Conservation (phyloP, 30 jellyfish, hydroid and myxozoan genomes). For the Aurelia aurita region DNA sequence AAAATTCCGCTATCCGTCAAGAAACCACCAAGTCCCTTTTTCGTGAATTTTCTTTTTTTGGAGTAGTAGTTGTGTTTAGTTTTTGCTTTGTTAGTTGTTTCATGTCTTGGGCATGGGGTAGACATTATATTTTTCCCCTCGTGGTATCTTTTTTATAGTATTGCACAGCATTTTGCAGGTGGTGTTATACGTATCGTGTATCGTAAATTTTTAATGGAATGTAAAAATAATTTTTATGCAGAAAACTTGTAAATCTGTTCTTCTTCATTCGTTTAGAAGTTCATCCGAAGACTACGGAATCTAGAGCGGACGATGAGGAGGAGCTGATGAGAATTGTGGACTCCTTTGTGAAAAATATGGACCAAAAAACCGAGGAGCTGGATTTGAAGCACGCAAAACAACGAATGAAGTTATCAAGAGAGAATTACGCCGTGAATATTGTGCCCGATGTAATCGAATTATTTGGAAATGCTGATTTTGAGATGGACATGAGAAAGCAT, state of each 20-base stretch:
- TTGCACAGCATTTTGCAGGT: too few species aligned
- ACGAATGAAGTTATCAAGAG: not conserved
- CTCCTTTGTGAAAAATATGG: not conserved
- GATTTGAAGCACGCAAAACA: conserved; percentile 41
- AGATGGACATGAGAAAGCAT: not conserved
- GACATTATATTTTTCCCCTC: too few species aligned
- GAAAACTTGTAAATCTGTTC: not conserved
- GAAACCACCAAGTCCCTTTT: too few species aligned
- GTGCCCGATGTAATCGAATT: conserved; percentile 41
- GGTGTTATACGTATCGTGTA: too few species aligned
- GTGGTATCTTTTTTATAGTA: too few species aligned
- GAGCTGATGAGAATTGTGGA: conserved; percentile 8
- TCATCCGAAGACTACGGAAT: not conserved
- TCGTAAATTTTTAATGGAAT: too few species aligned
- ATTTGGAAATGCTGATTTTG: conserved; percentile 47
- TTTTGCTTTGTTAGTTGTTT: too few species aligned
- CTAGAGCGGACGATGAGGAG: not conserved
- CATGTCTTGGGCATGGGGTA: too few species aligned
- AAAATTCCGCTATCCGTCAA: too few species aligned
- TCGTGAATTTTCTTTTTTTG: too few species aligned
- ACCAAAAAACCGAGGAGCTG: conserved; percentile 27
- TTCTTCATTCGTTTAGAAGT: not conserved
- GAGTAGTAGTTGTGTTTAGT: too few species aligned
- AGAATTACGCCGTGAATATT: conserved; percentile 38
- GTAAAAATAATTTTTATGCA: too few species aligned